These are phyloP conservation scores for Apamea sordens DNA, from an alignment of 2,888 invertebrate species.

Conservation along the genomic window DNA sequence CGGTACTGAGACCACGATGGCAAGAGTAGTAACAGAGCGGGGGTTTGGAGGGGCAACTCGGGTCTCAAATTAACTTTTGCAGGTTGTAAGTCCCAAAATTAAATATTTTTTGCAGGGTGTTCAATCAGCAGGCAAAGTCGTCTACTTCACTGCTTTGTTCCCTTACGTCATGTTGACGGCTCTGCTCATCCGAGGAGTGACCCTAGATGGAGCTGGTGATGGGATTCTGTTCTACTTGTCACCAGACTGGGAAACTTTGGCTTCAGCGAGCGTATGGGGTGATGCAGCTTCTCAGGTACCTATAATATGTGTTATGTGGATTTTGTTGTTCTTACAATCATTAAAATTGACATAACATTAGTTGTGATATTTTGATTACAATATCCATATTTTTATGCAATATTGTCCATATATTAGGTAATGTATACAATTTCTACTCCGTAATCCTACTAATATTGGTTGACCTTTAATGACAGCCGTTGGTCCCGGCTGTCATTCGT, in stretches of 20 bases:
- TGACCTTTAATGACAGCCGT: no score
- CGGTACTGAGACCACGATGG: no score
- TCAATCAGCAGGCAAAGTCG: conserved; percentile 96
- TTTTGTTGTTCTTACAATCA: neutral
- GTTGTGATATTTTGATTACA: neutral
- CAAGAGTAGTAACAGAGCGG: no score
- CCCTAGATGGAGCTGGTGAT: conserved; percentile 92
- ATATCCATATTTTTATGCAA: neutral
- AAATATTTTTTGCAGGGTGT: conserved; percentile 90
- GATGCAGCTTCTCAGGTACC: conserved; percentile 93
- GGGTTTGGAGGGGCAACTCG: no score
- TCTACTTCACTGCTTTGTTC: conserved; percentile 93
- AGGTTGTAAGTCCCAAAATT: no score
- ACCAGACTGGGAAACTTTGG: conserved; percentile 93
- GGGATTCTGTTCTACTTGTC: conserved; percentile 94
- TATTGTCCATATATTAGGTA: neutral
- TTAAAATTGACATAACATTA: no score
- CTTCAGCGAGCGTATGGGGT: conserved; percentile 93
- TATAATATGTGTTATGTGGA: no score
- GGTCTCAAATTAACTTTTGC: no score
- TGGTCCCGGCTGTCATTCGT: no score
- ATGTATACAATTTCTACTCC: neutral
- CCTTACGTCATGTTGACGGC: conserved; percentile 93
- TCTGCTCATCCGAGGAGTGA: conserved; percentile 91
- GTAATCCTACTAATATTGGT: neutral